Percentiles rank a stretch among this genome's conserved stretches.
phyloP scores from a whole-genome alignment of 37 sponge, comb jelly and placozoan genomes.

The Crambe crambe region DNA sequence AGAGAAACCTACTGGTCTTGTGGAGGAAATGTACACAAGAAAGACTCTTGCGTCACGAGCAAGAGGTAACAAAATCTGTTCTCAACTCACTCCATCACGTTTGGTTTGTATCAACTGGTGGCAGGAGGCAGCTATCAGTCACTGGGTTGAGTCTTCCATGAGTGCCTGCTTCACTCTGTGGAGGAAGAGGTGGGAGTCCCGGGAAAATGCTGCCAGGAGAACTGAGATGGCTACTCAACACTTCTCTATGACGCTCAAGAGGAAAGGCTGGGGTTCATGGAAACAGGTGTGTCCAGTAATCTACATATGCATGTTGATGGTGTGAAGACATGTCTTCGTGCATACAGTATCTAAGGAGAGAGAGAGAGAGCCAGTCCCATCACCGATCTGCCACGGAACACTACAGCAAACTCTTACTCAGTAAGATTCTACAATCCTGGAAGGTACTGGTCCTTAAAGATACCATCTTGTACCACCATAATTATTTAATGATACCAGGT shows the following conservation, averaged over 20 bases:
- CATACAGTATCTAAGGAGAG: conserved; percentile 22
- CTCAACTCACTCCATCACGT: neutral
- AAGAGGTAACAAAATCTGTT: conserved; percentile 16
- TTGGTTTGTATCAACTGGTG: neutral
- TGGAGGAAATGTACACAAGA: conserved; percentile 25
- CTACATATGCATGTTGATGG: neutral
- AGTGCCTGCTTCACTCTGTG: neutral
- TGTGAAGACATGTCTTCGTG: neutral
- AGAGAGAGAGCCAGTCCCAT: neutral
- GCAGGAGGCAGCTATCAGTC: conserved; percentile 30
- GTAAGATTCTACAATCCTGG: conserved; percentile 17
- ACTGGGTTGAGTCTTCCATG: neutral
- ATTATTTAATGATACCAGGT: neutral
- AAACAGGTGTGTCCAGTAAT: conserved; percentile 31
- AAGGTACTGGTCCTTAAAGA: conserved; percentile 4
- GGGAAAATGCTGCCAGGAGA: neutral
- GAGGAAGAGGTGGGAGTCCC: neutral
- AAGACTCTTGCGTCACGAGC: conserved; percentile 1
- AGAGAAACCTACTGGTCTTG: conserved; percentile 2
- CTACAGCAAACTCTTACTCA: conserved; percentile 10
- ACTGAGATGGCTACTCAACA: neutral
- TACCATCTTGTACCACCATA: neutral
- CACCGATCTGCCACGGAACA: neutral
- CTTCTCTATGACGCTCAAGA: neutral
- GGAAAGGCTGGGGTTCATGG: conserved; percentile 37